Percentiles rank a stretch among this genome's conserved stretches.
phyloP scores from a whole-genome alignment of 2,888 invertebrate species.

The Idaea straminata region DNA sequence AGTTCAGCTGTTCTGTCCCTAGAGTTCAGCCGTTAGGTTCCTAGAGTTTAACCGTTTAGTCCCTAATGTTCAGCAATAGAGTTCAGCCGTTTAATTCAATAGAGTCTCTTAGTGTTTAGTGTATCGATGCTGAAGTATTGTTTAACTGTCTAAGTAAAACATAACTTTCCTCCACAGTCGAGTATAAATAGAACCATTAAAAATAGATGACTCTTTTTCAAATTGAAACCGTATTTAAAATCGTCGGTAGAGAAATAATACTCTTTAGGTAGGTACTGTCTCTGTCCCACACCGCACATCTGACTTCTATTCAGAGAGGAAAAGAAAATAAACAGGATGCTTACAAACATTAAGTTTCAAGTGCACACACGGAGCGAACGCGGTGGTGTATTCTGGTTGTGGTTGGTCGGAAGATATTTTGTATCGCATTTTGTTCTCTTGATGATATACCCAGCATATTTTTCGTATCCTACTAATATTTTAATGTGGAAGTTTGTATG shows the following conservation, averaged over 20 bases:
- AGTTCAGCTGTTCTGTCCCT: no score
- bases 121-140: no score
- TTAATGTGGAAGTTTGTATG: no score
- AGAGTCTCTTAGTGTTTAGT: no score
- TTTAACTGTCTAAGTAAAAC: no score
- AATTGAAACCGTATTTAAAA: conserved; percentile 4
- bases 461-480: background rate
- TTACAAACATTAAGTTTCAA: conserved; percentile 58
- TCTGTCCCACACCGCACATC: conserved; percentile 22
- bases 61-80: no score
- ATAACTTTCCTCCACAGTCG: no score
- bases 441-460: no score
- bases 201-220: background rate
- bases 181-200: no score
- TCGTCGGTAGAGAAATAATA: conserved; percentile 18
- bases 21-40: no score
- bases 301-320: conserved; percentile 29
- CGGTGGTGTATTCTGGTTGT: background rate
- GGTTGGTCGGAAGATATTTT: background rate
- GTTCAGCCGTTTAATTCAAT: no score
- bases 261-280: conserved; percentile 20
- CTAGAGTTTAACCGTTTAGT: no score
- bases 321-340: conserved; percentile 50
- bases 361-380: conserved; percentile 35
- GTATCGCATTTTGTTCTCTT: background rate